phyloP scores from a whole-genome alignment of 2,888 invertebrate genomes.

The Noctuana brunneofusca region DNA sequence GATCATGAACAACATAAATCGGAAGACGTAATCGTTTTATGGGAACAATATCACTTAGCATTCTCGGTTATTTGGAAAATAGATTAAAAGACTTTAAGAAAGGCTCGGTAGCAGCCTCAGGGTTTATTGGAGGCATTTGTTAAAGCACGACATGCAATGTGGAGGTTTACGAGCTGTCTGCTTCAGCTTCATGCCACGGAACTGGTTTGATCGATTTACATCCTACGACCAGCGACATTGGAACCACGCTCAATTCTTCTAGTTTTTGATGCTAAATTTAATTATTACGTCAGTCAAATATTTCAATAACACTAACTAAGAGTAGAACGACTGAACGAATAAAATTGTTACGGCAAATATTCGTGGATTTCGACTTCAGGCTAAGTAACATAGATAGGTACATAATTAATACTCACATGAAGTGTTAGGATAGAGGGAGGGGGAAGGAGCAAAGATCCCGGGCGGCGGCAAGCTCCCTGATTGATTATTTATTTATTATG shows the following conservation, averaged over 20 bases:
- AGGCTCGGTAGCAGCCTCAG: conserved; percentile 26
- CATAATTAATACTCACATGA: too few species aligned
- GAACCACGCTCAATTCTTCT: neutral
- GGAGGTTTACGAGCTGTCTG: conserved; percentile 35
- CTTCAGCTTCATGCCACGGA: conserved; percentile 20
- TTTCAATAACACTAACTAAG: too few species aligned
- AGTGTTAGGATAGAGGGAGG: too few species aligned
- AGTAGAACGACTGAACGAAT: too few species aligned
- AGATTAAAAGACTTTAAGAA: conserved; percentile 26
- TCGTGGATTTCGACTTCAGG: too few species aligned
- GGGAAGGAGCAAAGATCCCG: too few species aligned
- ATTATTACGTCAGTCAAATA: too few species aligned
- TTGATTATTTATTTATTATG: too few species aligned
- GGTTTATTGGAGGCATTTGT: conserved; percentile 35
- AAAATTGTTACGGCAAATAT: too few species aligned
- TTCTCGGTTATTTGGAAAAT: conserved; percentile 31
- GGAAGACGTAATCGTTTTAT: conserved; percentile 31
- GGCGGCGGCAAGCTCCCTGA: too few species aligned
- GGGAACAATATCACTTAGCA: conserved; percentile 27
- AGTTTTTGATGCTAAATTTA: neutral
- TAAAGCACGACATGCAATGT: conserved; percentile 34
- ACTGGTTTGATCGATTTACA: conserved; percentile 33
- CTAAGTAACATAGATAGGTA: too few species aligned
- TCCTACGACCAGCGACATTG: conserved; percentile 13
- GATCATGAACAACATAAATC: conserved; percentile 31